phyloP scores from a whole-genome alignment of 2,113 vertebrate genomes.

The Thunnus thynnus region DNA sequence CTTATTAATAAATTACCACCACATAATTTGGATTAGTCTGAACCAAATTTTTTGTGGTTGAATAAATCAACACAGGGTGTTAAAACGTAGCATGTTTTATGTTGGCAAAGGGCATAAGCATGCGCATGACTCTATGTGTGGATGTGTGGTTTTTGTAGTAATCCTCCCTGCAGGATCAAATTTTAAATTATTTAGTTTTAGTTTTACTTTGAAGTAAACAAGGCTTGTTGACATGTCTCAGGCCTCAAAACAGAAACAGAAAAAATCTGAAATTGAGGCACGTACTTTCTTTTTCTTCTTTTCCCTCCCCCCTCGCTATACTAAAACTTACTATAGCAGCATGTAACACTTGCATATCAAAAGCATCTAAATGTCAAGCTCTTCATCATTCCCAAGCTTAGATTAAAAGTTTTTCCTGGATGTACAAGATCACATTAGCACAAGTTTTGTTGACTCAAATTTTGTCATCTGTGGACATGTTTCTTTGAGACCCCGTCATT shows the following conservation, averaged over 20 bases:
- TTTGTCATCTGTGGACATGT: neutral
- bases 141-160: neutral
- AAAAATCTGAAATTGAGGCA: neutral
- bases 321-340: constrained; percentile 6
- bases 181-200: constrained; percentile 3
- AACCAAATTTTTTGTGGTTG: constrained; percentile 14
- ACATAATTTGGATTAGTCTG: constrained; percentile 10
- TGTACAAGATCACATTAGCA: constrained; percentile 36
- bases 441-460: neutral
- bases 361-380: constrained; percentile 28
- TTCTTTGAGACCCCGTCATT: constrained; percentile 35
- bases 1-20: constrained; percentile 55
- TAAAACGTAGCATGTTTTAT: neutral
- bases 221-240: neutral
- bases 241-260: neutral
- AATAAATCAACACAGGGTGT: constrained; percentile 28
- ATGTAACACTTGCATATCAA: constrained; percentile 29
- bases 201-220: neutral
- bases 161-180: neutral
- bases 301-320: neutral
- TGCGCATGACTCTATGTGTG: neutral
- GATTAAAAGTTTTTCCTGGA: constrained; percentile 44
- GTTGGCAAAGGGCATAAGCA: neutral
- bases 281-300: neutral
- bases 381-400: constrained; percentile 10